phyloP scores from a whole-genome alignment of 2,113 vertebrate species.

The Varanus komodoensis region DNA sequence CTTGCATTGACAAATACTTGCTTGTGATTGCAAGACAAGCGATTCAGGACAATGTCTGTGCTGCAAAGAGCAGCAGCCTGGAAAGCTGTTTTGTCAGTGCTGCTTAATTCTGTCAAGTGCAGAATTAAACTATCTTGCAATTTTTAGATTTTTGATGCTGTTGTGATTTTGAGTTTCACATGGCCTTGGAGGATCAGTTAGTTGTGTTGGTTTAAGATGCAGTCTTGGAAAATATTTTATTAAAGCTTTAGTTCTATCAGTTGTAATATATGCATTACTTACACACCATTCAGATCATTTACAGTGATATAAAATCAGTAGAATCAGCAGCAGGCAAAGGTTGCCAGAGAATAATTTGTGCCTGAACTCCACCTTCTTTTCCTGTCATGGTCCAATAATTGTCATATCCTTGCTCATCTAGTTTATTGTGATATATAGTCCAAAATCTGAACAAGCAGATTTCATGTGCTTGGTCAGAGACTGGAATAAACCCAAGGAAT shows the following conservation, averaged over 20 bases:
- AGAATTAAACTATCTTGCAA: too few relatives aligned
- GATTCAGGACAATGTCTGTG: neutral
- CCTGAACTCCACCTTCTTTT: neutral
- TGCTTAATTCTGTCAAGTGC: neutral
- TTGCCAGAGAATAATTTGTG: neutral
- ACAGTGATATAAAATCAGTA: neutral
- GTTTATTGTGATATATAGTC: neutral
- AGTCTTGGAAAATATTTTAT: too few relatives aligned
- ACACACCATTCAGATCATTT: neutral
- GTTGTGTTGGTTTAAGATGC: neutral
- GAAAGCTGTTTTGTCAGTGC: neutral
- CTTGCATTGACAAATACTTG: neutral
- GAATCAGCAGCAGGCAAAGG: neutral
- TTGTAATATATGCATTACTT: neutral
- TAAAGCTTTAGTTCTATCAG: too few relatives aligned
- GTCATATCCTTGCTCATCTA: neutral
- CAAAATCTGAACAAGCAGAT: neutral
- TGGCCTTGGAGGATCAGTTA: neutral
- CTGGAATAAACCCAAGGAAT: neutral
- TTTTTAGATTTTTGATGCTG: neutral
- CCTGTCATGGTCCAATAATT: neutral
- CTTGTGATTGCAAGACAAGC: neutral
- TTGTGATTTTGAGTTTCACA: neutral
- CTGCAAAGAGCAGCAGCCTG: neutral
- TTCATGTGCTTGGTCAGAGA: neutral